A percentile compares a stretch with the other conserved stretches of the same genome.
Evolutionary conservation across 2,797 vertebrate genomes (phyloP).

Genomic region (Leptatherina wallacei): DNA sequence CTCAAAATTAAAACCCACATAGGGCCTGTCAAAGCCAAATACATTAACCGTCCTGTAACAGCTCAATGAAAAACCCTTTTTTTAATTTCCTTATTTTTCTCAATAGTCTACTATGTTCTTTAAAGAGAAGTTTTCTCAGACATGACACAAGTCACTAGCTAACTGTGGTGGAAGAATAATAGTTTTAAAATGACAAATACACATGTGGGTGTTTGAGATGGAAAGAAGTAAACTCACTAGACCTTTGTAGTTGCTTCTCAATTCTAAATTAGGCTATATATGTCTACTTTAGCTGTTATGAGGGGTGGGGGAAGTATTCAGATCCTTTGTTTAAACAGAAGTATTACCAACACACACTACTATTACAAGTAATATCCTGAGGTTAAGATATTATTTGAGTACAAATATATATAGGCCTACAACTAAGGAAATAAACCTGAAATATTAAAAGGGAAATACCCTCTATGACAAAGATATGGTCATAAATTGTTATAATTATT

Average conservation of each 20-base stretch:
- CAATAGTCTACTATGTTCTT: constrained; percentile 1
- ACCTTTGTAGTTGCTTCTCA: constrained; percentile 2
- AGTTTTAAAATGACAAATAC: constrained; percentile 25
- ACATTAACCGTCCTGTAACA: constrained; percentile 5
- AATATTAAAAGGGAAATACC: neutral
- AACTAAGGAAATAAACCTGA: neutral
- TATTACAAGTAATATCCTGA: neutral
- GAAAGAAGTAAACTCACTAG: constrained; percentile 9
- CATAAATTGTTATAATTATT: neutral
- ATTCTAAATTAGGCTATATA: neutral
- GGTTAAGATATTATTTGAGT: neutral
- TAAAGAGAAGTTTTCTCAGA: neutral
- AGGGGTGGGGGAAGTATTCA: neutral
- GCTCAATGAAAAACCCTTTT: neutral
- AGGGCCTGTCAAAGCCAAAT: constrained; percentile 17
- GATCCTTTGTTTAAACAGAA: neutral
- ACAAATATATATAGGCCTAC: neutral
- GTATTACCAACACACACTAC: neutral
- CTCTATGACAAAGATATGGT: no score
- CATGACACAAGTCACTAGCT: constrained; percentile 18
- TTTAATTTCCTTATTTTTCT: neutral
- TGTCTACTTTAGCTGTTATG: neutral
- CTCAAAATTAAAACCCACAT: constrained; percentile 22
- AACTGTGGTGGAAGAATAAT: neutral
- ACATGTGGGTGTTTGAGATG: constrained; percentile 4